A percentile compares a stretch with the other conserved stretches of the same genome.
Conservation (phyloP, 2,113 vertebrate species). For the Eubucco bourcierii region DNA sequence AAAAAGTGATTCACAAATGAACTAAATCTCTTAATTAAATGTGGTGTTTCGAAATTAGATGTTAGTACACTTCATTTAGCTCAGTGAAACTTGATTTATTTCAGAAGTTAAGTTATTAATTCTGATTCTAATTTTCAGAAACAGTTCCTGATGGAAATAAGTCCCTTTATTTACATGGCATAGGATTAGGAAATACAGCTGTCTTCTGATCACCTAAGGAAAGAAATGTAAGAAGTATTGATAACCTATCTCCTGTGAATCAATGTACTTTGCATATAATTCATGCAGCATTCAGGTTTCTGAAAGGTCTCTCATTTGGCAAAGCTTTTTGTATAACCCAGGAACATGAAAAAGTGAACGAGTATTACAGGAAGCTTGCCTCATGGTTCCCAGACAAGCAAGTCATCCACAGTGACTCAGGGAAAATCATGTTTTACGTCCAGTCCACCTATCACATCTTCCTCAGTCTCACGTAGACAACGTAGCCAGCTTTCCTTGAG, state of each 20-base stretch:
- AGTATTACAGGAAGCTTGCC: conserved; percentile 18
- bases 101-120: not conserved
- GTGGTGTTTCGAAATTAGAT: not conserved
- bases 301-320: not conserved
- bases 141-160: not conserved
- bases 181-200: not conserved
- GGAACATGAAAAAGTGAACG: not conserved
- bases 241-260: not conserved
- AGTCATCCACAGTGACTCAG: conserved; percentile 45
- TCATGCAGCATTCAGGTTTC: not conserved
- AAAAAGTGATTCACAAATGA: not conserved
- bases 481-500: not conserved
- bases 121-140: not conserved
- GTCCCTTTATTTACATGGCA: not conserved
- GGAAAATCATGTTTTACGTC: not conserved
- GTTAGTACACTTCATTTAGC: not conserved
- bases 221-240: not conserved
- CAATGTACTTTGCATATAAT: not conserved
- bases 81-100: not conserved
- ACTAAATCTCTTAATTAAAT: not conserved
- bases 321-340: not conserved
- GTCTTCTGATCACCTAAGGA: not conserved
- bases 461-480: not conserved
- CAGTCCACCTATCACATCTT: not conserved
- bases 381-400: conserved; percentile 12